These are phyloP conservation scores for Threskiornis aethiopicus DNA, from an alignment of 2,797 vertebrate species.

Conservation along the genomic window DNA sequence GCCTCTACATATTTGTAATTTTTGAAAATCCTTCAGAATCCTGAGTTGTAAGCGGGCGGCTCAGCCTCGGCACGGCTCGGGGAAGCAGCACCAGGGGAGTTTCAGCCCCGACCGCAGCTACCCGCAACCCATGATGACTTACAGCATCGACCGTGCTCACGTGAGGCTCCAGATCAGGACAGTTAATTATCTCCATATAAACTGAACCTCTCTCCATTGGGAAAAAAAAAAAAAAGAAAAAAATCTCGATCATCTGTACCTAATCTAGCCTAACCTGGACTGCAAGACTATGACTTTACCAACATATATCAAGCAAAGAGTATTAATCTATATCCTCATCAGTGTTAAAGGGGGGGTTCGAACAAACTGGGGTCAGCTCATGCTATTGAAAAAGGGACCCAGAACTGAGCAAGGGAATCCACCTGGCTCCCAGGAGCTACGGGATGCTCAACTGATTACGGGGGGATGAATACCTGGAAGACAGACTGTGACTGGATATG, in stretches of 20 bases:
- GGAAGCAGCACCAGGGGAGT: neutral
- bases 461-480: neutral
- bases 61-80: neutral
- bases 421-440: neutral
- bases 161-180: neutral
- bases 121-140: neutral
- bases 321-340: neutral
- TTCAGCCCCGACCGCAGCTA: neutral
- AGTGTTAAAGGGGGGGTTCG: neutral
- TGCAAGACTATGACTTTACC: too few species aligned
- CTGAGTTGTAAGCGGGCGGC: fast-evolving
- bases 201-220: neutral
- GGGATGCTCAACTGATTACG: fast-evolving
- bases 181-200: fast-evolving
- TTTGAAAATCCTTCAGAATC: neutral
- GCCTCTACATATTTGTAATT: neutral
- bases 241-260: too few species aligned
- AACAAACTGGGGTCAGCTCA: neutral
- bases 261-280: neutral
- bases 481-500: neutral
- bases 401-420: neutral
- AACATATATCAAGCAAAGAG: neutral
- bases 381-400: fast-evolving
- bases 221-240: neutral
- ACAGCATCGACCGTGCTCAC: fast-evolving